A percentile compares a stretch with the other conserved stretches of the same genome.
phyloP scores from a whole-genome alignment of 1,140 invertebrate genomes.

The Maconellicoccus hirsutus region DNA sequence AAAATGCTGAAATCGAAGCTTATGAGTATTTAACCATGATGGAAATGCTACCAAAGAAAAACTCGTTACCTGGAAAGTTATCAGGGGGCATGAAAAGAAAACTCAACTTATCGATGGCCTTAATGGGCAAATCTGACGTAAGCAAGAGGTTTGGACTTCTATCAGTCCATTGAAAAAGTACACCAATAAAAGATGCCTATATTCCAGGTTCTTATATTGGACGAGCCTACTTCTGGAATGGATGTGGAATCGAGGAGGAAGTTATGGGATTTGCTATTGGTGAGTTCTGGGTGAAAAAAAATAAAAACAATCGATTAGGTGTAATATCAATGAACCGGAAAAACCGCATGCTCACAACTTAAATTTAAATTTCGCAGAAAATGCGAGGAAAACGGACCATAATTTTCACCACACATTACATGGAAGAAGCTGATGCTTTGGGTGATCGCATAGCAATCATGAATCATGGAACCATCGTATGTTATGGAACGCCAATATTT shows the following conservation, averaged over 20 bases:
- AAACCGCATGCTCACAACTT: too few relatives aligned
- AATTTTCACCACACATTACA: constrained; percentile 90
- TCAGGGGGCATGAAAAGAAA: too few relatives aligned
- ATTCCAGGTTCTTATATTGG: constrained; percentile 41
- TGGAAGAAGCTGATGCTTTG: constrained; percentile 94
- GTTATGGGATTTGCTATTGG: constrained; percentile 70
- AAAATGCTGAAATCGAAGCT: constrained; percentile 32
- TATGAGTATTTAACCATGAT: constrained; percentile 40
- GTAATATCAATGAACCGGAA: too few relatives aligned
- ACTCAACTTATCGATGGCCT: too few relatives aligned
- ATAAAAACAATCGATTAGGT: too few relatives aligned
- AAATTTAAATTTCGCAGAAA: too few relatives aligned
- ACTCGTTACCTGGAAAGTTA: too few relatives aligned
- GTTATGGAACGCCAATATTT: constrained; percentile 73
- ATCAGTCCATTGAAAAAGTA: too few relatives aligned
- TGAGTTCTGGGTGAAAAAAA: too few relatives aligned
- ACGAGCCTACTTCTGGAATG: constrained; percentile 91
- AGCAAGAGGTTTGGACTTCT: too few relatives aligned
- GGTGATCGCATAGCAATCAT: constrained; percentile 89
- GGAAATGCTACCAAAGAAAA: constrained; percentile 35
- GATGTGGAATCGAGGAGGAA: constrained; percentile 82
- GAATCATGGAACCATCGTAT: constrained; percentile 64
- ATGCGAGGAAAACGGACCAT: constrained; percentile 47
- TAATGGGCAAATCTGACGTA: too few relatives aligned
- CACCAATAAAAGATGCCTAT: too few relatives aligned